Evolutionary conservation across 1,140 invertebrate genomes (phyloP).

Genomic region (Lepidurus apus): DNA sequence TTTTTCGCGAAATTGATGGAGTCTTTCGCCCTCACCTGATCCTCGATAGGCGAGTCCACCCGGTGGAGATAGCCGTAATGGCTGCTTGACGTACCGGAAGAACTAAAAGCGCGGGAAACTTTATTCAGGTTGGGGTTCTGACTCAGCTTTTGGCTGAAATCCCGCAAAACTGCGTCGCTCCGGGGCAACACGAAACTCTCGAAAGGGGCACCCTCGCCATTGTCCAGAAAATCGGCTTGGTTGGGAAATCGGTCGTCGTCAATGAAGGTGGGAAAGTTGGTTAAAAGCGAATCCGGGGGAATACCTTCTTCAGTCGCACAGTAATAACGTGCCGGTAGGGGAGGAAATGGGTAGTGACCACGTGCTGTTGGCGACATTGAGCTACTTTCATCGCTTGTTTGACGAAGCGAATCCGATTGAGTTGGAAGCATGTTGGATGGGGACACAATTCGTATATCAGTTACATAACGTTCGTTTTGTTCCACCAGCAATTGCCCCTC

Average conservation of each 20-base stretch:
- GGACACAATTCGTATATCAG: constrained; percentile 19
- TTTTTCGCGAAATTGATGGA: neutral
- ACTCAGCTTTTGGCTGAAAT: constrained; percentile 29
- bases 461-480: constrained; percentile 32
- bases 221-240: neutral
- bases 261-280: neutral
- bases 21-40: neutral
- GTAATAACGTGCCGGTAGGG: neutral
- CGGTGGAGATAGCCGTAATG: neutral
- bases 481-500: neutral
- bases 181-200: neutral
- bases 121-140: constrained; percentile 22
- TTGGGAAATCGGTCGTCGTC: neutral
- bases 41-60: neutral
- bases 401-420: neutral
- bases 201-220: neutral
- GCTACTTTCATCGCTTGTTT: constrained; percentile 26
- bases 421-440: neutral
- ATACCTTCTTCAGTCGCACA: neutral
- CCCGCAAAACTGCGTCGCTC: constrained; percentile 25
- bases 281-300: neutral
- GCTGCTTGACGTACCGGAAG: neutral
- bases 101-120: constrained; percentile 29
- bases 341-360: constrained; percentile 22
- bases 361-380: constrained; percentile 22